Conservation (phyloP, 2,797 vertebrate genomes). For the Cynodonichthys magdalenae region DNA sequence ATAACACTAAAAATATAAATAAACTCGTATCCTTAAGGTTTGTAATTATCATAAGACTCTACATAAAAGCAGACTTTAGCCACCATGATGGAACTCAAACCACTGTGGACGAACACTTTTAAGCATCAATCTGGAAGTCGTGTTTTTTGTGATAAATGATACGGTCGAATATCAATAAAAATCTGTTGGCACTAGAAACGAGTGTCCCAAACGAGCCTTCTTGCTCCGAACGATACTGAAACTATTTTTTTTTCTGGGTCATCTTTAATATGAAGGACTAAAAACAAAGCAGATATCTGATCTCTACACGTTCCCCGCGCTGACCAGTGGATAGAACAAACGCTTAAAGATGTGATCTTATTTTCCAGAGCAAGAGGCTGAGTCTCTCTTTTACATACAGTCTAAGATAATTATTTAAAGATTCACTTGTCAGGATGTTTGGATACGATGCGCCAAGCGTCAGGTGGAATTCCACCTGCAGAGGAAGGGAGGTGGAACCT, state of each 20-base stretch:
- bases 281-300: too few relatives aligned
- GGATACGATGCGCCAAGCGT: conserved; percentile 47
- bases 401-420: conserved; percentile 17
- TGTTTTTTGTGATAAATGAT: neutral
- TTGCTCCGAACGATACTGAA: neutral
- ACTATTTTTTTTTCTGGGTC: too few relatives aligned
- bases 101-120: neutral
- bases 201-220: neutral
- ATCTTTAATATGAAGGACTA: too few relatives aligned
- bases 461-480: conserved; percentile 63
- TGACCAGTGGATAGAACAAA: neutral
- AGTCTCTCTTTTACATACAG: conserved; percentile 28
- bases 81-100: neutral
- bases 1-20: conserved; percentile 17
- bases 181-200: neutral
- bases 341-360: neutral
- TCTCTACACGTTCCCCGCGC: too few relatives aligned
- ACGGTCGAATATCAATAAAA: neutral
- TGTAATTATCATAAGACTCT: conserved; percentile 8
- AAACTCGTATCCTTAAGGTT: neutral
- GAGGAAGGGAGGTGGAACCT: conserved; percentile 48
- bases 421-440: conserved; percentile 58
- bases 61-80: conserved; percentile 24
- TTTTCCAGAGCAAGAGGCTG: neutral
- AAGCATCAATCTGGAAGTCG: neutral